Evolutionary conservation across 1,140 invertebrate genomes (phyloP), one percentile per base, ranked within the genome.

Genomic region (Leguminivora glycinivorella): DNA sequence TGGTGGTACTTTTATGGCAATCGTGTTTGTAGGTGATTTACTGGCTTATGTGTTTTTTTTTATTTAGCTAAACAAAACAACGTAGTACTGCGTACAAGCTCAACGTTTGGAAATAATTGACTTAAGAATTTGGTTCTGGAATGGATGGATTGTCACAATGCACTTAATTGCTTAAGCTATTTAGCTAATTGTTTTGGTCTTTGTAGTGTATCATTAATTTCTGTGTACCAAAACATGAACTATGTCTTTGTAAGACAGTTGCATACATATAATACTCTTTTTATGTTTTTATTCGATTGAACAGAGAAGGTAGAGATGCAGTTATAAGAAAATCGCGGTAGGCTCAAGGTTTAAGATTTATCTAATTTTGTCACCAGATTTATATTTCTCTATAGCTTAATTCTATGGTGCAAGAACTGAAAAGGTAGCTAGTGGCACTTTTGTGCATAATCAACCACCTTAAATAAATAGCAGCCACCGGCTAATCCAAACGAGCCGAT

Each of bases 151-250:
- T 52, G 17, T 52, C 17, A 22, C 2, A 22, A 52, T 22, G 47
- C 17, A 22, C 47, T 22, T 52, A 52, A 52, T 52, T 52, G 19
- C 47, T 52, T 22, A 52, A 52, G 47, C 10, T 52, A 52, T 52
- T 52, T 22, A 52, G 47, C 47, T 52, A 52, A 52, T 52, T 52
- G 22, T n/a, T 52, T 10, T 52, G 19, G 47, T 52, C 40, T 43
- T 52, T 52, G n/a, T 52, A 10, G 6, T 19, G 4, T 22, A 22
- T 7, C 19, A 52, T 52, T 22, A 17, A n/a, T 22, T 19, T 17
- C 7, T 52, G 19, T 22, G 19, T 22, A 52, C 19, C 7, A 22
- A 52, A 52, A 52, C 47, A 52, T 19, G 6, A 6, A 52, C 22
- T 52, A 52, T 2, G n/a, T 22, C 14, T 52, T 43, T 5, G 7